A percentile compares a stretch with the other conserved stretches of the same genome.
These are phyloP conservation scores for Choloepus didactylus DNA, from an alignment of 2,797 vertebrate genomes.

Conservation along the genomic window DNA sequence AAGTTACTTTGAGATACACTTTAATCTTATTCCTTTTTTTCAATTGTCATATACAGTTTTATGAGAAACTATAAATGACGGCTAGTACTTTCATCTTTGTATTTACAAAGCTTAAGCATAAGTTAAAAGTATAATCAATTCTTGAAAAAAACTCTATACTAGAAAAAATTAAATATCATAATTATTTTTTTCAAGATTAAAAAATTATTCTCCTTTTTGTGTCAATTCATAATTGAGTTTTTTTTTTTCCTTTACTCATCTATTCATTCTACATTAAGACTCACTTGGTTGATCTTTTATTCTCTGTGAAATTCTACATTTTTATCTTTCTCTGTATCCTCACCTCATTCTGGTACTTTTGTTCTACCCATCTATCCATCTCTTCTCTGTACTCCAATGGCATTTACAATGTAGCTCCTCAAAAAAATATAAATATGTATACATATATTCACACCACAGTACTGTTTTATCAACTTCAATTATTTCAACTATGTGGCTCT, in stretches of 20 bases:
- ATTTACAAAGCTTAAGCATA: slow-evolving; percentile 27
- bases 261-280: background rate
- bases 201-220: slow-evolving; percentile 25
- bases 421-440: background rate
- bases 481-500: background rate
- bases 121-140: slow-evolving; percentile 20
- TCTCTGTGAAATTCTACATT: background rate
- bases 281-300: background rate
- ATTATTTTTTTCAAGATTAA: slow-evolving; percentile 39
- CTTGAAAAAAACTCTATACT: background rate
- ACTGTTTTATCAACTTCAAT: slow-evolving; percentile 18
- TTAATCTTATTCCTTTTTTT: background rate
- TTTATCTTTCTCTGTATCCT: background rate
- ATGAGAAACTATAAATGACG: slow-evolving; percentile 42
- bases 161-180: slow-evolving; percentile 27
- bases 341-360: background rate
- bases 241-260: background rate
- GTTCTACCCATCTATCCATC: background rate
- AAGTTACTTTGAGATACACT: background rate
- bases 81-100: background rate
- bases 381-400: background rate
- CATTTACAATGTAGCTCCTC: background rate
- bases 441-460: too few species aligned
- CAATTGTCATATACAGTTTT: background rate
- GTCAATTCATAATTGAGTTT: background rate